A percentile compares a stretch with the other conserved stretches of the same genome.
Conservation (phyloP, 2,888 invertebrate genomes). For the Tachina fera region DNA sequence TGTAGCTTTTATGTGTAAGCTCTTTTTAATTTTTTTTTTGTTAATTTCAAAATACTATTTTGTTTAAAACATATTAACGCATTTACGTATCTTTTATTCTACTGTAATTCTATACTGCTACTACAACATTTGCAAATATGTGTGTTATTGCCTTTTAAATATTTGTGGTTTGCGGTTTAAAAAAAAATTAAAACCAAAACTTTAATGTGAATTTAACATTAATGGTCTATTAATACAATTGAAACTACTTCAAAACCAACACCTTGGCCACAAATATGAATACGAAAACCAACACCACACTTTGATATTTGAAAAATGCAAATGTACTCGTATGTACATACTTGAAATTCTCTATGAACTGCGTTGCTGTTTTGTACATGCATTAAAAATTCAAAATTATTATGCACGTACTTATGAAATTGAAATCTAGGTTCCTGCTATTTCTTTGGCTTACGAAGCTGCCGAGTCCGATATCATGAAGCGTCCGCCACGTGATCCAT, state of each 20-base stretch:
- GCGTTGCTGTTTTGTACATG: conserved; percentile 46
- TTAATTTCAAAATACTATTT: conserved; percentile 33
- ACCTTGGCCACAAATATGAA: background rate
- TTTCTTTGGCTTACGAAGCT: conserved; percentile 93
- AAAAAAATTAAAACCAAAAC: conserved; percentile 12
- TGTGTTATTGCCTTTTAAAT: conserved; percentile 43
- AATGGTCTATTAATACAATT: background rate
- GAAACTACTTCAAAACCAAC: background rate
- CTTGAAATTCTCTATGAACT: conserved; percentile 27
- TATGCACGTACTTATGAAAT: conserved; percentile 10
- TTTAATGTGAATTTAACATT: background rate
- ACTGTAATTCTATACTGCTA: conserved; percentile 54
- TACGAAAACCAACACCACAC: background rate
- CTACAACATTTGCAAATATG: conserved; percentile 38
- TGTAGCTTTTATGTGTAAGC: background rate
- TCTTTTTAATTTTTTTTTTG: conserved; percentile 29
- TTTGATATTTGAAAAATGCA: background rate
- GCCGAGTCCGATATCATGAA: conserved; percentile 95
- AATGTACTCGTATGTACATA: background rate
- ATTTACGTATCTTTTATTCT: conserved; percentile 64
- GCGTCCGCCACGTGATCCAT: conserved; percentile 91
- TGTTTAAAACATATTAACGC: conserved; percentile 56
- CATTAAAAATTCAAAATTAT: background rate
- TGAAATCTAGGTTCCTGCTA: conserved; percentile 87
- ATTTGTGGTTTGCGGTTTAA: conserved; percentile 43